A percentile compares a stretch with the other conserved stretches of the same genome.
These are phyloP conservation scores for Epirrhoe tristata DNA, from an alignment of 2,888 invertebrate species.

Conservation along the genomic window DNA sequence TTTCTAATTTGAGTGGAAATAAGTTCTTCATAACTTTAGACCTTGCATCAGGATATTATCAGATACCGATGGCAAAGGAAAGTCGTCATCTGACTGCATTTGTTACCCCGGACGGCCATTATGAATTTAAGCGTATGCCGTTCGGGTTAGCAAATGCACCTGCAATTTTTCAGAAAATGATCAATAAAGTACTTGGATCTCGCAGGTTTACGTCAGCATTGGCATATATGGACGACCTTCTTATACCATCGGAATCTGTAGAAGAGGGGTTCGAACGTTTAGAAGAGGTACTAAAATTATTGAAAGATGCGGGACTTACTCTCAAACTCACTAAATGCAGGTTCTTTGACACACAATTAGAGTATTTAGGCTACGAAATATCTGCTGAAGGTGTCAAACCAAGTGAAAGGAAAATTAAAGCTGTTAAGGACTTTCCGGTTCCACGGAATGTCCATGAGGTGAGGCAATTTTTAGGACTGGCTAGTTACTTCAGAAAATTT, in stretches of 20 bases:
- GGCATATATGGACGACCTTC: slow-evolving; percentile 1
- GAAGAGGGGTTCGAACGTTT: background rate
- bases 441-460: background rate
- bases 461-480: background rate
- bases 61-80: no score
- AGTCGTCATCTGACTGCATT: no score
- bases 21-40: slow-evolving; percentile 39
- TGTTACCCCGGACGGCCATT: no score
- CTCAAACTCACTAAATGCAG: background rate
- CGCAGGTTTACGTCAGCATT: slow-evolving; percentile 4
- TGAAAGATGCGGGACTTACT: background rate
- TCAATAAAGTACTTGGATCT: slow-evolving; percentile 30
- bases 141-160: slow-evolving; percentile 52
- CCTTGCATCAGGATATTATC: no score
- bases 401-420: background rate
- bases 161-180: slow-evolving; percentile 35
- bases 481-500: slow-evolving; percentile 4
- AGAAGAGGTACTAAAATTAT: background rate
- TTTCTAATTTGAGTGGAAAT: slow-evolving; percentile 35
- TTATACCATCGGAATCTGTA: slow-evolving; percentile 5
- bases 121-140: no score
- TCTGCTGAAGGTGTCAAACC: background rate
- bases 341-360: background rate
- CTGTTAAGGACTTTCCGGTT: background rate
- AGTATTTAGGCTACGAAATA: slow-evolving; percentile 4